Conservation (phyloP, 2,797 vertebrate genomes). For the Loris lydekkerianus region DNA sequence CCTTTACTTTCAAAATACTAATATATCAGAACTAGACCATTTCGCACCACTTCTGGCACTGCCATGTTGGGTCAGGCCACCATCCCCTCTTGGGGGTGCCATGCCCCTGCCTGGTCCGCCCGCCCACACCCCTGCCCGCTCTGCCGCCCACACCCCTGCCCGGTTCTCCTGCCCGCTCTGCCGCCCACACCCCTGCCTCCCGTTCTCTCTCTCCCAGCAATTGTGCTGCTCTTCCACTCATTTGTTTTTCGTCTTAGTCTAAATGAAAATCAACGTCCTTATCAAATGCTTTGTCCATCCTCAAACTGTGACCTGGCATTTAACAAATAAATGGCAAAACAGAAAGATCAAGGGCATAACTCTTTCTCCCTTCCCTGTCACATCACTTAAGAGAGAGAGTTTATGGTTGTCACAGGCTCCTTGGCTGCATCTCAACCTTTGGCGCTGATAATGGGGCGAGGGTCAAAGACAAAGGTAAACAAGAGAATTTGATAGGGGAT, state of each 20-base stretch:
- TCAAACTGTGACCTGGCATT: background rate
- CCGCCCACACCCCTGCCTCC: background rate
- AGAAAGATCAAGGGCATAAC: background rate
- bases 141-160: no score
- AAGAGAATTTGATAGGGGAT: background rate
- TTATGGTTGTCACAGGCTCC: background rate
- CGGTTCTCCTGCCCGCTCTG: no score
- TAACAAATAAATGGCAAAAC: background rate
- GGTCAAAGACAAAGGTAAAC: background rate
- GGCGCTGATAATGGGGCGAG: background rate
- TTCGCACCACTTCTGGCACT: background rate
- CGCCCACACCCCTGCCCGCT: background rate
- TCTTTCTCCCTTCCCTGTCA: background rate
- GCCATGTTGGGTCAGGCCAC: background rate
- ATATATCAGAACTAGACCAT: background rate
- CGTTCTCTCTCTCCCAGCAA: background rate
- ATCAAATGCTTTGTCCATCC: background rate
- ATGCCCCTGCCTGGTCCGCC: background rate
- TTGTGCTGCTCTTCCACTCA: background rate
- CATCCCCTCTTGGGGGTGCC: rapidly evolving
- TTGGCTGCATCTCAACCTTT: background rate
- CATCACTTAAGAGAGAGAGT: background rate
- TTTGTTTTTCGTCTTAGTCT: background rate
- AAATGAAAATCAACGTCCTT: constrained; percentile 11
- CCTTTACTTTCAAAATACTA: background rate